A percentile compares a stretch with the other conserved stretches of the same genome.
Conservation (phyloP, 2,888 invertebrate species). For the Tetramorium bicarinatum region DNA sequence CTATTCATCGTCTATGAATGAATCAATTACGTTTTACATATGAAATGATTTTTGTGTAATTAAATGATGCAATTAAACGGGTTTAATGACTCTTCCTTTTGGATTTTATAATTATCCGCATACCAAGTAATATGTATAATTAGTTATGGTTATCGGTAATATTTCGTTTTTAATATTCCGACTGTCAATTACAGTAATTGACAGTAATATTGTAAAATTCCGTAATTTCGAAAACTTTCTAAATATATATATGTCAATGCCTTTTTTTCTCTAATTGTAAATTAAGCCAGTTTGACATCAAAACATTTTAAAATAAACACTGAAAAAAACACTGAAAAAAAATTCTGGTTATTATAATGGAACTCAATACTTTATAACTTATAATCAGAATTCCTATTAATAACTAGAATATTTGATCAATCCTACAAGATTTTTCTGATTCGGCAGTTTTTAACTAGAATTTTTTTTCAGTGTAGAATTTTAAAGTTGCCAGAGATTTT, state of each 20-base stretch:
- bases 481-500: not conserved
- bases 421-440: too few relatives aligned
- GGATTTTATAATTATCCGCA: not conserved
- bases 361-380: too few relatives aligned
- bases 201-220: not conserved
- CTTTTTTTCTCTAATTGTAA: not conserved
- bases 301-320: too few relatives aligned
- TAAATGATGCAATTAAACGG: not conserved
- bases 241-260: not conserved
- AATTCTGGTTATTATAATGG: too few relatives aligned
- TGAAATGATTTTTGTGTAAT: not conserved
- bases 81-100: not conserved
- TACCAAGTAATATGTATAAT: not conserved
- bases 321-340: too few relatives aligned
- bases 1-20: not conserved
- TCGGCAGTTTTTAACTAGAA: not conserved
- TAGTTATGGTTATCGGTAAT: too few relatives aligned
- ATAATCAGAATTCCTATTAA: too few relatives aligned
- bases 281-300: not conserved
- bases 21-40: not conserved
- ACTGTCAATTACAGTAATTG: too few relatives aligned
- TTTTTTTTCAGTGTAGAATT: not conserved
- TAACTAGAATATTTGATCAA: too few relatives aligned
- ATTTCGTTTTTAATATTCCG: too few relatives aligned
- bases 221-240: not conserved